phyloP scores from a whole-genome alignment of 2,113 vertebrate genomes.

The Tursiops truncatus region DNA sequence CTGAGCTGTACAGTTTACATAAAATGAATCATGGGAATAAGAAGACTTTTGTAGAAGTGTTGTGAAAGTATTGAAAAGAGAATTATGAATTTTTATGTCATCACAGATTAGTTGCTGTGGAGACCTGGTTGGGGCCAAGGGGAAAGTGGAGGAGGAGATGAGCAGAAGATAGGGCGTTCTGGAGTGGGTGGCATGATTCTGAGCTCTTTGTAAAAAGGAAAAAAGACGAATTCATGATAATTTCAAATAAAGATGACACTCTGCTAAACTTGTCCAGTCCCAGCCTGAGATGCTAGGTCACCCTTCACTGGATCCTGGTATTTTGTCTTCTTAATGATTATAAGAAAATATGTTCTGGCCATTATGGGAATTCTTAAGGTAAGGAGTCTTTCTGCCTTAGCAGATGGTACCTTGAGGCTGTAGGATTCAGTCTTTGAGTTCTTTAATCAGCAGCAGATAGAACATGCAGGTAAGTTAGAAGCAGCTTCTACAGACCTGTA shows the following conservation, averaged over 20 bases:
- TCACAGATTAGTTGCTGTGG: background rate
- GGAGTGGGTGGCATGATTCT: background rate
- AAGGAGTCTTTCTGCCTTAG: background rate
- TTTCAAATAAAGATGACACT: background rate
- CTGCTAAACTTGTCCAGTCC: background rate
- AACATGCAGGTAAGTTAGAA: background rate
- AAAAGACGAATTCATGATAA: background rate
- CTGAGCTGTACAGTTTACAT: background rate
- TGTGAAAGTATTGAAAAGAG: background rate
- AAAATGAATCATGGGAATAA: background rate
- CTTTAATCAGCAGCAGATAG: background rate
- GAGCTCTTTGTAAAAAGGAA: background rate
- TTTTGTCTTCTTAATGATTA: background rate
- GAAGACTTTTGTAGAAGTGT: background rate
- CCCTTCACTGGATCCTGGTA: background rate
- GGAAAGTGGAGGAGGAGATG: background rate
- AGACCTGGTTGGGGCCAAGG: background rate
- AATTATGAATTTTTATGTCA: background rate
- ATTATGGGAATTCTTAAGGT: background rate
- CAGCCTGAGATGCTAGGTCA: background rate
- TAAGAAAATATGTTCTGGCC: background rate
- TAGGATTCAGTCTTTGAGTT: background rate
- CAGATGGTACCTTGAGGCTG: background rate
- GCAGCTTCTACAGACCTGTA: background rate
- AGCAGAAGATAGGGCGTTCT: background rate